Evolutionary conservation across 2,113 vertebrate genomes (phyloP), one percentile per base, ranked within the genome.

Genomic region (Hypocryptadius cinnamomeus): DNA sequence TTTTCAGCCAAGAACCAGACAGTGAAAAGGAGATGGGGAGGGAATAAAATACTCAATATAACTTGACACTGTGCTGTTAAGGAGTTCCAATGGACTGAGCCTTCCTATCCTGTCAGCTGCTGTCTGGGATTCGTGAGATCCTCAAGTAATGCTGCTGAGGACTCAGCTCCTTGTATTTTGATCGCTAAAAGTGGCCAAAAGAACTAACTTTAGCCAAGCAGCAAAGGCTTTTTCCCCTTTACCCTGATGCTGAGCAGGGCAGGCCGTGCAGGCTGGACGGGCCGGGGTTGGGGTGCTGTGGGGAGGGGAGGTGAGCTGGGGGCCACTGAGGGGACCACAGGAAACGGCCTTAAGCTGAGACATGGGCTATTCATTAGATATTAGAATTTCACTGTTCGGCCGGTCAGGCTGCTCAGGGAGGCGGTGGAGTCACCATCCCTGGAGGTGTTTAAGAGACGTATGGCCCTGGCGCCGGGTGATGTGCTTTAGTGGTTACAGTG

Each of bases 201-300:
- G 12, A 27, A 11, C 9, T 7, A 0, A 14, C 4, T 30, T 5
- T 3, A 53, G n/a, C 17, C 16, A 8, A n/a, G 42, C 24, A 10
- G 14, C 8, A 3, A 6, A 30, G 42, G 6, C 0, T 37, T 24
- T 23, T 9, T 3, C 1, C 6, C 14, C 25, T 22, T 6, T 2
- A 1, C 5, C 3, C 48, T 1, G 40, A 1, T 1, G 50, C 6
- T 5, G 30, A 20, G 35, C 13, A 7, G 31, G 12, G 37, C 2
- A 24, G 65, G 42, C 59, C 8, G 1, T 8, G 7, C 2, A 21
- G 81, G 31, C 59, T 18, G 6, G 27, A 9, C 3, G 2, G 20
- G 51, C 40, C 6, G 3, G 31, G 22, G 1, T 2, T 1, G 9
- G 31, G 37, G 37, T 25, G 4, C 15, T 44, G 18, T 10, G 7